These are phyloP conservation scores for Spizaetus ornatus DNA, from an alignment of 2,113 vertebrate genomes.

Conservation along the genomic window DNA sequence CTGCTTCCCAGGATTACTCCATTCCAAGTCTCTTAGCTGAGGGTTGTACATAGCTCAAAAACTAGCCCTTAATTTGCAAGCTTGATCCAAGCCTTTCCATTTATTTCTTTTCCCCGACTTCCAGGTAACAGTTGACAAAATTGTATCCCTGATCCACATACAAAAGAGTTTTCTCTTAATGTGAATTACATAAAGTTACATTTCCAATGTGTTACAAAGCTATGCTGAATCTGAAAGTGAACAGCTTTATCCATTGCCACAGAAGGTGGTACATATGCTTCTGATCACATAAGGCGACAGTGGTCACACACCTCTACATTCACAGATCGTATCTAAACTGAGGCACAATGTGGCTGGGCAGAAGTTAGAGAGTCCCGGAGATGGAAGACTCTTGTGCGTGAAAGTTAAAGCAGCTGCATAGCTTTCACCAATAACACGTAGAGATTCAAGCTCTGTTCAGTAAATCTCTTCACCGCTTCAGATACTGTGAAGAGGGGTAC, in stretches of 20 bases:
- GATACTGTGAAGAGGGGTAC: not conserved
- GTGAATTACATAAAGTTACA: fast-evolving
- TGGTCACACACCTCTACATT: fast-evolving
- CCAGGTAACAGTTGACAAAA: not conserved
- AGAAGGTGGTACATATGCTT: not conserved
- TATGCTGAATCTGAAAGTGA: not conserved
- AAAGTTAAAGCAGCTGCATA: not conserved
- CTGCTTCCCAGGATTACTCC: not conserved
- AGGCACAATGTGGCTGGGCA: not conserved
- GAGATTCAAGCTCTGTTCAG: not conserved
- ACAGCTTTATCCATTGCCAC: not conserved
- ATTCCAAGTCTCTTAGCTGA: not conserved
- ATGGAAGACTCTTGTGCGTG: not conserved
- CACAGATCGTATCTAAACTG: not conserved
- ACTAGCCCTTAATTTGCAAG: not conserved
- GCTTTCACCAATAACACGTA: not conserved
- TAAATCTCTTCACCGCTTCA: not conserved
- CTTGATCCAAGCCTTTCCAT: not conserved
- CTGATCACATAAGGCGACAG: fast-evolving
- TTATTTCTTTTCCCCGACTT: not conserved
- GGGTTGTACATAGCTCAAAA: not conserved
- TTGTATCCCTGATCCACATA: fast-evolving
- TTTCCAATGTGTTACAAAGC: not conserved
- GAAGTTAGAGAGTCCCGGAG: not conserved
- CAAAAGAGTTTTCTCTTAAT: not conserved